Conservation (phyloP, 2,113 vertebrate species). For the Corythornis vintsioides region DNA sequence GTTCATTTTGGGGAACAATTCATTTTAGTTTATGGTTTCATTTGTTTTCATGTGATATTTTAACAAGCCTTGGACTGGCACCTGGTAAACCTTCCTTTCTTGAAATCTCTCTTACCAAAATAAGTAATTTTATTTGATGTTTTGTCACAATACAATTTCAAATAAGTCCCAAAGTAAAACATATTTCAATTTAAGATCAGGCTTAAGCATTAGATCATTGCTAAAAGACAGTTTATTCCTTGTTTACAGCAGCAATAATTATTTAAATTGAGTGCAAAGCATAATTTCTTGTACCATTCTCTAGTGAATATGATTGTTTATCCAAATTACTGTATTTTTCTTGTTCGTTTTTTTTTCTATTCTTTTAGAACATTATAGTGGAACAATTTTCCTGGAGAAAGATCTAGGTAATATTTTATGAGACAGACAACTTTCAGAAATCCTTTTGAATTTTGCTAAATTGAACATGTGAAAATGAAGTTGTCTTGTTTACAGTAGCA, state of each 20-base stretch:
- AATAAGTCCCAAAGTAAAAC: not conserved
- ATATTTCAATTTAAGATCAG: not conserved
- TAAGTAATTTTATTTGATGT: not conserved
- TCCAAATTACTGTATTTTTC: not conserved
- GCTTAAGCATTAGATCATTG: not conserved
- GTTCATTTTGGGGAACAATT: not conserved
- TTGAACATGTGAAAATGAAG: slow-evolving; percentile 56
- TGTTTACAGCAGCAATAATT: not conserved
- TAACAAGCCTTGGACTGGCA: not conserved
- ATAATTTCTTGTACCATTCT: slow-evolving; percentile 15
- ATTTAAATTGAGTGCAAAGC: slow-evolving; percentile 42
- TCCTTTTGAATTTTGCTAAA: slow-evolving; percentile 62
- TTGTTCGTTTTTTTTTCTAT: slow-evolving; percentile 30
- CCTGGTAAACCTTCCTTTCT: not conserved
- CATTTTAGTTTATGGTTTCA: not conserved
- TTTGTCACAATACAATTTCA: not conserved
- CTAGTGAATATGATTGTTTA: not conserved
- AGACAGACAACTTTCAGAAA: slow-evolving; percentile 55
- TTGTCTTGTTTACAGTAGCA: slow-evolving; percentile 18
- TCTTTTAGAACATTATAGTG: not conserved
- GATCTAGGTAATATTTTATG: slow-evolving; percentile 54
- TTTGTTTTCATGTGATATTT: not conserved
- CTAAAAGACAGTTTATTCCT: not conserved
- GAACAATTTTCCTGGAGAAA: slow-evolving; percentile 14
- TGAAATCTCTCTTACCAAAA: not conserved